A percentile compares a stretch with the other conserved stretches of the same genome.
These are phyloP conservation scores for Neomorphus geoffroyi DNA, from an alignment of 2,797 vertebrate species.

Conservation along the genomic window DNA sequence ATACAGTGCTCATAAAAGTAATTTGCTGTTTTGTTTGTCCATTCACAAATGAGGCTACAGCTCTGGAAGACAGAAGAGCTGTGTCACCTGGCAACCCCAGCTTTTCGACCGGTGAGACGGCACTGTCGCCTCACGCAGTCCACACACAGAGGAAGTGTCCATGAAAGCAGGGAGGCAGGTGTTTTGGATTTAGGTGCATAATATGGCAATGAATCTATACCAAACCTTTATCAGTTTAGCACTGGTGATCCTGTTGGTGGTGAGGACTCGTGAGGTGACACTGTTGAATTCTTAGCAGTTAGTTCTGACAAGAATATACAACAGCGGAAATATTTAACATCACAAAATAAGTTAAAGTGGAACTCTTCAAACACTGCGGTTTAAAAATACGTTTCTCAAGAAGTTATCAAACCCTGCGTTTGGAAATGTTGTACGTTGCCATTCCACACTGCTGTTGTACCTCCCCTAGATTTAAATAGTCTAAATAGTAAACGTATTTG, in stretches of 20 bases:
- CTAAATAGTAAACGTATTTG: neutral
- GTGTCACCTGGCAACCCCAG: neutral
- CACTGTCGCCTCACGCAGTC: rapidly evolving
- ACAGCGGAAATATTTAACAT: neutral
- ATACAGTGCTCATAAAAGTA: neutral
- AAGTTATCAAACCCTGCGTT: neutral
- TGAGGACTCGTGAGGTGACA: neutral
- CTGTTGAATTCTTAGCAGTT: neutral
- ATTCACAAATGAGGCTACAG: neutral
- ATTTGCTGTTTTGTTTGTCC: neutral
- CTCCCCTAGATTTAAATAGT: neutral
- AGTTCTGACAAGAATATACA: neutral
- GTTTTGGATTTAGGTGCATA: neutral
- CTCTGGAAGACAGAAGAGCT: neutral
- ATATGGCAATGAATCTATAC: neutral
- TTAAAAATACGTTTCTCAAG: neutral
- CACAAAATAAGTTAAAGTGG: neutral
- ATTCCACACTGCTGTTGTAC: neutral
- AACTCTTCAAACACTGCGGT: neutral
- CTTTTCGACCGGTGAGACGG: neutral
- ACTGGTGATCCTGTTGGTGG: neutral
- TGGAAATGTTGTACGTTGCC: neutral
- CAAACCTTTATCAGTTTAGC: neutral
- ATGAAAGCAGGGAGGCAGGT: neutral
- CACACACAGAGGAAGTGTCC: rapidly evolving